Base-by-base conservation (phyloP, 1,140 invertebrate species). In the Trichoplusia ni region DNA sequence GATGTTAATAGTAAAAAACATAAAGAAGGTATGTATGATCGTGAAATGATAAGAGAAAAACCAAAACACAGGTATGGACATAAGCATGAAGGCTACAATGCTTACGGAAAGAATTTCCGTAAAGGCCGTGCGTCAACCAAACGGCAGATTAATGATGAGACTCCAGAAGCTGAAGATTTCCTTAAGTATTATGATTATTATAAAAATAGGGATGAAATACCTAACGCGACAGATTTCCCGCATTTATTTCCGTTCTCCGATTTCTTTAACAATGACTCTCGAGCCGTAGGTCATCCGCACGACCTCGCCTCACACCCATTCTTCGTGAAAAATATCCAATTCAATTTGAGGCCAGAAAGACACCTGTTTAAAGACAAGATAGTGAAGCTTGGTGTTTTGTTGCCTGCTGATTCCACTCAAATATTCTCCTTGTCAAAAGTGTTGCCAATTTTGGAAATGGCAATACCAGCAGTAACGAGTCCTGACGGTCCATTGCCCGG, bases 401-500 rank as follows among this genome's bases (percentile, higher is more conserved):
- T 95, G 21, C 95, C 95, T 0, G 89, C 89, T 2, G 92, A 94
- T 75, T 90, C 92, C 3, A 81, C 75, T 1, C 91, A 93, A 77
- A 92, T 94, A 25, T 95, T 94, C 73, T 93, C 94, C 3, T 77
- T 96, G 65, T 91, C 92, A 4, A 94, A 94, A 72, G 92, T 97
- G 18, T 75, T 97, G 54, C 95, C 96, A 0, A 94, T 95, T 5
- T 92, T 97, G 3, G 88, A 94, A 37, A 88, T 96, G 81, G 96
- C 95, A 1, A 93, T 96, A n/a, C 84, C 89, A 31, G 90, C 92
- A 8, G 92, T 95, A 6, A 92, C 92, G 4, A 91, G 91, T 4
- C 65, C 90, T 11, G 89, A 86, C 23, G 94, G 93, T 2, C 91
- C 93, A 0, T 85, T 95, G 1, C 93, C 93, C 0, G 93, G 93